Evolutionary conservation across 1,140 invertebrate genomes (phyloP), one percentile per base, ranked within the genome.

Genomic region (Himalopsyche phryganea): DNA sequence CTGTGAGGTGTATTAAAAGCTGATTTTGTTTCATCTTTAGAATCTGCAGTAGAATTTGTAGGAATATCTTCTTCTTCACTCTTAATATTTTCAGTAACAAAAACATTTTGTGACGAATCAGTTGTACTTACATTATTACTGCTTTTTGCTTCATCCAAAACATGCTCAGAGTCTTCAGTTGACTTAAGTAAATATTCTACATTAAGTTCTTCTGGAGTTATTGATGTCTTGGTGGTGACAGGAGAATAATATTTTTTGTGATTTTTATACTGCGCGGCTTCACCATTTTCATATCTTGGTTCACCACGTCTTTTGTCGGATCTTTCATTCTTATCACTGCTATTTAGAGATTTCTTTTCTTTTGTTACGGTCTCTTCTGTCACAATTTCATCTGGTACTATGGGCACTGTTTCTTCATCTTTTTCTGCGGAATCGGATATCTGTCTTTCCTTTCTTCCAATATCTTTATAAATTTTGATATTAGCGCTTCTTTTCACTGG

Each of bases 181-280:
- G 42, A 19, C 56, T 49, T 63, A 13, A 45, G 18, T 18, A 51
- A 35, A 44, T 53, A 46, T 36, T 63, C 61, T 2, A 51, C 50
- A 18, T 48, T 47, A 3, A 63, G 70, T 46, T 73, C 71, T 62
- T 71, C 69, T 11, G 68, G 35, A 7, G 70, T 67, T 55, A 75
- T 71, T 0, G 71, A 65, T 57, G 65, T 69, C 66, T 66, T 74
- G 20, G 71, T 69, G 63, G 71, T 67, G 11, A 73, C 69, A 15
- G 71, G 73, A 20, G 71, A 67, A 58, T 75, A 71, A 44, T 65
- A 55, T 35, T 62, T 32, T 52, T 76, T 76, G 50, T 78, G 74
- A 66, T 78, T 77, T 55, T 51, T 48, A 36, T 66, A 60, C 55
- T 63, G 65, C 32, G 69, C 18, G 10, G 38, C 50, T 33, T 60